These are phyloP conservation scores for Hymenochirus boettgeri DNA, from an alignment of 2,113 vertebrate genomes.

Conservation along the genomic window DNA sequence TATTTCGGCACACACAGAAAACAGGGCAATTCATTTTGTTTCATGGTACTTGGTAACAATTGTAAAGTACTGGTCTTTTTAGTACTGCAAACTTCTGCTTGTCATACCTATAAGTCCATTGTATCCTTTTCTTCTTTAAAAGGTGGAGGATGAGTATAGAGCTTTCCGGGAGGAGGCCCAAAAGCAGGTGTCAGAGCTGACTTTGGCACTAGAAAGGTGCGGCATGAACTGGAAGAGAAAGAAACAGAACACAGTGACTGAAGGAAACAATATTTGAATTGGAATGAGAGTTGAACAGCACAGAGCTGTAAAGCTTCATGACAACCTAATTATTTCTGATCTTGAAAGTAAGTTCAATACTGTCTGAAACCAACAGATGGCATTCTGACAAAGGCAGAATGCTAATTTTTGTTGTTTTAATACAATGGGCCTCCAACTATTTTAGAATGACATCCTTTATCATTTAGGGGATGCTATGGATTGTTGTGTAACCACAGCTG, in stretches of 20 bases:
- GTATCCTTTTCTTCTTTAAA: background rate
- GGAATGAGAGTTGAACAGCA: constrained; percentile 96
- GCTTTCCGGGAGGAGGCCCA: constrained; percentile 82
- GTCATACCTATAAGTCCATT: too few species aligned
- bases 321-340: constrained; percentile 92
- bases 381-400: constrained; percentile 1
- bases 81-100: too few species aligned
- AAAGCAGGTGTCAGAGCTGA: constrained; percentile 82
- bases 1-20: too few species aligned
- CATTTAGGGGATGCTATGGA: too few species aligned
- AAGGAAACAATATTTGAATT: constrained; percentile 94
- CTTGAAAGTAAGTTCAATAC: constrained; percentile 76
- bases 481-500: too few species aligned
- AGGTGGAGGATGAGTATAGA: constrained; percentile 85
- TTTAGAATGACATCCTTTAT: too few species aligned
- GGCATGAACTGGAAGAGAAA: constrained; percentile 80
- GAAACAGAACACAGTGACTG: constrained; percentile 88
- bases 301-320: constrained; percentile 89
- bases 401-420: too few species aligned
- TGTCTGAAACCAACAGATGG: constrained; percentile 11
- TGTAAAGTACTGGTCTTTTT: too few species aligned
- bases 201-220: constrained; percentile 76
- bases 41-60: too few species aligned
- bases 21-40: too few species aligned
- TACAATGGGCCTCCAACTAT: too few species aligned